phyloP scores from a whole-genome alignment of 2,888 invertebrate genomes.

The Caenorhabditis sp. region DNA sequence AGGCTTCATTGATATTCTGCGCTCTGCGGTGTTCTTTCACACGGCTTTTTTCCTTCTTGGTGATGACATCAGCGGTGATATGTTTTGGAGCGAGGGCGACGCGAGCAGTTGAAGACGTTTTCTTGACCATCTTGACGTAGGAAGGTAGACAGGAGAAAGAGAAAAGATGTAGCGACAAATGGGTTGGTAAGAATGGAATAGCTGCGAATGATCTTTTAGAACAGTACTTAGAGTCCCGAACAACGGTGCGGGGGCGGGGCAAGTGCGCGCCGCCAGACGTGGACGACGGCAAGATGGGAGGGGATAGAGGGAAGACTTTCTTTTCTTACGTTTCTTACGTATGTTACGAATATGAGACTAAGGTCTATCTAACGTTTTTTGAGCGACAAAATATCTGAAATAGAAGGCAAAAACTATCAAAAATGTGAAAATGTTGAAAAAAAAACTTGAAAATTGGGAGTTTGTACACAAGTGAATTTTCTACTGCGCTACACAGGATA shows the following conservation, averaged over 20 bases:
- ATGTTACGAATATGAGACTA: no score
- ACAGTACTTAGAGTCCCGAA: background rate
- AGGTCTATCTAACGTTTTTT: no score
- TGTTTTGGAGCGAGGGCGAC: background rate
- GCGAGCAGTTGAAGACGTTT: background rate
- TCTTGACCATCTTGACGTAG: constrained; percentile 2
- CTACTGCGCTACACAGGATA: no score
- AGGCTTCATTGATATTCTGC: constrained; percentile 44
- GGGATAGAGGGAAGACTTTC: background rate
- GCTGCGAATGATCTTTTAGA: background rate
- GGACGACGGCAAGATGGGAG: background rate
- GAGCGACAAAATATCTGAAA: no score
- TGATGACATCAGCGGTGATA: background rate
- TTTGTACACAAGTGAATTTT: no score
- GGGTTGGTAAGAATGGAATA: background rate
- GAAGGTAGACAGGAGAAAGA: background rate
- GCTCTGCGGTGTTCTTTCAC: constrained; percentile 43
- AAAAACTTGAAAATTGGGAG: no score
- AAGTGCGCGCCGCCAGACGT: background rate
- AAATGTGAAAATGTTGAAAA: no score
- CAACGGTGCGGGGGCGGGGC: background rate
- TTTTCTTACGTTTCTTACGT: no score
- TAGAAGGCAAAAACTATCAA: no score
- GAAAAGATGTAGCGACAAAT: no score
- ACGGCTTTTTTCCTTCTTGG: constrained; percentile 32